These are phyloP conservation scores for Sylvilagus bachmani DNA, from an alignment of 2,113 vertebrate species.

Conservation along the genomic window DNA sequence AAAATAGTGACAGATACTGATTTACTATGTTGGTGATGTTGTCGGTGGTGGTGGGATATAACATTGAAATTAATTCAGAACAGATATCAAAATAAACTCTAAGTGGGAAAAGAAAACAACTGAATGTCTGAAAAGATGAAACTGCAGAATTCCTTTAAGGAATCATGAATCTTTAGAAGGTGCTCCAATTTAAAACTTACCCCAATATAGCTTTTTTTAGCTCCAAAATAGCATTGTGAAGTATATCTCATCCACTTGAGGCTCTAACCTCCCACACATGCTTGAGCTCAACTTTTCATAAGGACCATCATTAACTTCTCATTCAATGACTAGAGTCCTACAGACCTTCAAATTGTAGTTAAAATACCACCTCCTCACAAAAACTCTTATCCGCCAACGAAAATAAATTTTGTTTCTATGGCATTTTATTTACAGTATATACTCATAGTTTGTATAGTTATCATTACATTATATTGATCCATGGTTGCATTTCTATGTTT, in stretches of 20 bases:
- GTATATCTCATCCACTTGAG: background rate
- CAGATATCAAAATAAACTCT: slow-evolving; percentile 18
- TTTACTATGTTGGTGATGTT: background rate
- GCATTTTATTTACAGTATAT: background rate
- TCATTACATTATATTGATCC: background rate
- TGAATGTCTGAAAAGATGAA: slow-evolving; percentile 21
- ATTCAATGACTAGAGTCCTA: background rate
- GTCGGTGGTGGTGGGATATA: background rate
- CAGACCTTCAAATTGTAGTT: background rate
- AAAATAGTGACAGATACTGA: background rate
- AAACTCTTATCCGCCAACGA: background rate
- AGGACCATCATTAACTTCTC: background rate
- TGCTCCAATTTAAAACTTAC: background rate
- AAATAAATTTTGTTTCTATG: background rate
- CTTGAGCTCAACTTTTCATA: background rate
- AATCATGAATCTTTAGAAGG: background rate
- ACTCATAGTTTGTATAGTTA: background rate
- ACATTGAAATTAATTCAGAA: slow-evolving; percentile 37
- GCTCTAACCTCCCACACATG: background rate
- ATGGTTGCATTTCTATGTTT: background rate
- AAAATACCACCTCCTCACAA: background rate
- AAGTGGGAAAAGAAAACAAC: background rate
- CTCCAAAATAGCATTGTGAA: background rate
- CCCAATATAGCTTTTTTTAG: background rate
- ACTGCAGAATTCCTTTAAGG: background rate